Evolutionary conservation across 2,888 invertebrate genomes (phyloP).

Genomic region (Microplitis manilae): DNA sequence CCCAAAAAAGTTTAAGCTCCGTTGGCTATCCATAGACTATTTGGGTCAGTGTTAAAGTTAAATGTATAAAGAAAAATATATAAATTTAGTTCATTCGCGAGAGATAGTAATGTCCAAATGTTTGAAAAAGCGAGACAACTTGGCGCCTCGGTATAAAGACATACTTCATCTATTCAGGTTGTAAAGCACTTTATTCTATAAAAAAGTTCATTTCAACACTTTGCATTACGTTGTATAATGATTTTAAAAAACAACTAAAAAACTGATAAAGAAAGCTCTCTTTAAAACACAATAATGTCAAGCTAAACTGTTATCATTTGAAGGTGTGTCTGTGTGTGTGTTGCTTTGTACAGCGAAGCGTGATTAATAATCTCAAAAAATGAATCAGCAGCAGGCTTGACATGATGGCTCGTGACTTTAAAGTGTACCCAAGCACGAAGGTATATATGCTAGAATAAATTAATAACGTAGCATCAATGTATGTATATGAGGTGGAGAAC

Average conservation of each 20-base stretch:
- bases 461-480: constrained; percentile 1
- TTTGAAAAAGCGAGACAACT: constrained; percentile 30
- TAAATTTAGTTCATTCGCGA: constrained; percentile 1
- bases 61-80: constrained; percentile 21
- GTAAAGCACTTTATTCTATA: background rate
- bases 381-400: constrained; percentile 1
- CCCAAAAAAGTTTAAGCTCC: background rate
- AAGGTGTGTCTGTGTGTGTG: background rate
- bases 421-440: constrained; percentile 1
- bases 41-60: constrained; percentile 48
- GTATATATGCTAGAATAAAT: background rate
- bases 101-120: constrained; percentile 17
- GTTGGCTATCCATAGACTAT: constrained; percentile 39
- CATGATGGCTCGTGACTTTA: background rate
- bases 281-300: background rate
- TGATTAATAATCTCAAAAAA: constrained; percentile 1
- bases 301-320: background rate
- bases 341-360: background rate
- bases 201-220: background rate
- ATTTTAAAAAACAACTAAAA: constrained; percentile 10
- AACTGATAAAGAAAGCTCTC: background rate
- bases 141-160: constrained; percentile 25
- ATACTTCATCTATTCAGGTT: constrained; percentile 3
- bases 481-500: background rate
- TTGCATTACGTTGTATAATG: background rate